Base-by-base conservation (phyloP, 2,797 vertebrate species). In the Platalea minor region DNA sequence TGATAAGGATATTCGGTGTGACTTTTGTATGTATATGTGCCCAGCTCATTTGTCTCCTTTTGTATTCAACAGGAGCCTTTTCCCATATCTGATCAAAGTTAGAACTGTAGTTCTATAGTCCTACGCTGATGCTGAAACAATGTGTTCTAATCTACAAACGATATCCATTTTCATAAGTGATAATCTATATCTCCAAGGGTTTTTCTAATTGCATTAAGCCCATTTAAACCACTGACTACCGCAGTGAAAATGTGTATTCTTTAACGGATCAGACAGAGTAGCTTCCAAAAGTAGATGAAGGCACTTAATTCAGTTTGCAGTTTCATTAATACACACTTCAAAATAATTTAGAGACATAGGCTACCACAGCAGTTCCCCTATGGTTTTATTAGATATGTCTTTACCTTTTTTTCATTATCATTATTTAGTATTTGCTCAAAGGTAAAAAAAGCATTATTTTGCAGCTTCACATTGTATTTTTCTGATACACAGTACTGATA, bases 191-290 rank as follows among this genome's bases (percentile, higher is more conserved):
- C 78, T 95, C 75, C 63, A 82, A 94, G 80, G 53, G 29, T 72
- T 92, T 83, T 76, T 79, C 85, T 96, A 93, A 95, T 93, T 92
- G 68, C 45, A 89, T 85, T 95, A 94, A 92, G 64, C 56, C 78
- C 48, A 51, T 91, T 95, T 91, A 96, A 95, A 65, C 33, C 75
- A 80, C 86, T 85, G 81, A 89, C 89, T 93, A 85, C 68, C 79
- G 35, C 45, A 70, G 37, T 77, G 60, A 94, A 91, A 95, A 95
- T 65, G n/a, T 82, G 56, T 73, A 59, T 87, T 93, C 90, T 91
- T 95, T 85, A 96, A 74, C 3, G 3, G 35, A 85, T 94, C 74
- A 94, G 53, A 83, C n/a, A 88, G 25, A 85, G 10, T 45, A 61
- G 29, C 64, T 95, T 95, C 60, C n/a, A 94, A 73, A 94, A 91